Conservation (phyloP, 2,888 invertebrate genomes). For the Ecliptopera silaceata region DNA sequence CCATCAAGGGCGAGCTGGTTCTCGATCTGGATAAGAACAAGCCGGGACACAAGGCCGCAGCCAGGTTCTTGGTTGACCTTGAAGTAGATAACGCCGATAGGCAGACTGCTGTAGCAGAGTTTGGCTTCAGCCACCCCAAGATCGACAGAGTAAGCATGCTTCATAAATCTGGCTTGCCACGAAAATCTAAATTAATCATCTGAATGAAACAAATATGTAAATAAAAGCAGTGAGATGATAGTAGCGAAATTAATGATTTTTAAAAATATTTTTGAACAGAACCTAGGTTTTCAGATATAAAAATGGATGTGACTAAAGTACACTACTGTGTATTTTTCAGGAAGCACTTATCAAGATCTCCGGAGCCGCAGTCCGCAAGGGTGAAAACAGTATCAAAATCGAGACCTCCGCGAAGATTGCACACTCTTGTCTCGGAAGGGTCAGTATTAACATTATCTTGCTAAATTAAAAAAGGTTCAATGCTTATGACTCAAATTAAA, state of each 20-base stretch:
- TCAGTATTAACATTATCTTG: constrained; percentile 42
- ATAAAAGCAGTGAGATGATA: too few species aligned
- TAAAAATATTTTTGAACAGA: too few species aligned
- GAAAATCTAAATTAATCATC: too few species aligned
- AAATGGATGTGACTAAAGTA: not conserved
- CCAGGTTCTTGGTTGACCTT: constrained; percentile 81
- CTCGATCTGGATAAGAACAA: constrained; percentile 89
- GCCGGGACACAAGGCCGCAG: constrained; percentile 86
- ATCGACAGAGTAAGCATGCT: constrained; percentile 78
- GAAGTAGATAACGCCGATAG: constrained; percentile 69
- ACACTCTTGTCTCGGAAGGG: constrained; percentile 63
- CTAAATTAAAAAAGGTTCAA: not conserved
- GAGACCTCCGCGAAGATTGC: constrained; percentile 60
- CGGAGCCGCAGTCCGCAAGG: constrained; percentile 52
- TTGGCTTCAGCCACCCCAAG: constrained; percentile 87
- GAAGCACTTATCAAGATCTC: constrained; percentile 62
- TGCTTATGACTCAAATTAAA: not conserved
- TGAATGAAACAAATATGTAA: too few species aligned
- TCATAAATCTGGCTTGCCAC: too few species aligned
- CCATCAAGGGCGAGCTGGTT: constrained; percentile 84
- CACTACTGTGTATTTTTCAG: constrained; percentile 41
- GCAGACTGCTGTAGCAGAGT: constrained; percentile 78
- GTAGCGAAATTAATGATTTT: too few species aligned
- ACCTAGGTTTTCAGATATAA: too few species aligned
- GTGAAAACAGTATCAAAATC: constrained; percentile 57